These are phyloP conservation scores for Phyllotreta cruciferae DNA, from an alignment of 2,888 invertebrate species.

Conservation along the genomic window DNA sequence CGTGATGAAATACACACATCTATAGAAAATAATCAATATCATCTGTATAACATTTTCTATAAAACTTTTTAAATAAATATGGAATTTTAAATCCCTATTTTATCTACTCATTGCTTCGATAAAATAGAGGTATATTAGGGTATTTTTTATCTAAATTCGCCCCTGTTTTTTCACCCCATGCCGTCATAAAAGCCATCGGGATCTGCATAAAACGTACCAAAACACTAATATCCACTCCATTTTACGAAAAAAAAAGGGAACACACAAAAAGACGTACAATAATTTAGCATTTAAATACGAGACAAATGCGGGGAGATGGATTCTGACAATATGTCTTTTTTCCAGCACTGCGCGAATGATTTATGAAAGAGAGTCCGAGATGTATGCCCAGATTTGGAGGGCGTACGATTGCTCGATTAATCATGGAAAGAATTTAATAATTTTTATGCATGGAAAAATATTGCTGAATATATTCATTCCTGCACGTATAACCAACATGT, in stretches of 20 bases:
- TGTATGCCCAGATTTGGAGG: conserved; percentile 27
- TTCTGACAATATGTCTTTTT: conserved; percentile 39
- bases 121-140: too few relatives aligned
- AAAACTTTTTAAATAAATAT: too few relatives aligned
- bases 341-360: conserved; percentile 29
- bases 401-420: conserved; percentile 30
- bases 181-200: conserved; percentile 37
- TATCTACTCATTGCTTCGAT: too few relatives aligned
- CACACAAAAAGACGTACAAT: conserved; percentile 35
- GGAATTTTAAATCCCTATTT: too few relatives aligned
- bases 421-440: conserved; percentile 26
- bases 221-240: conserved; percentile 40
- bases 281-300: conserved; percentile 40
- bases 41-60: too few relatives aligned
- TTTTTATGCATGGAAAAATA: too few relatives aligned
- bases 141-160: not conserved
- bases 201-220: conserved; percentile 36
- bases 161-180: conserved; percentile 12
- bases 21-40: too few relatives aligned
- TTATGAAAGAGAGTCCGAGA: conserved; percentile 32
- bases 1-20: not conserved
- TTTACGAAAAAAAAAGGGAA: conserved; percentile 32
- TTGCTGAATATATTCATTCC: too few relatives aligned
- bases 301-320: conserved; percentile 37
- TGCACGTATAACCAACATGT: too few relatives aligned